Base-by-base conservation (phyloP, 2,888 invertebrate genomes). In the Laothoe populi region DNA sequence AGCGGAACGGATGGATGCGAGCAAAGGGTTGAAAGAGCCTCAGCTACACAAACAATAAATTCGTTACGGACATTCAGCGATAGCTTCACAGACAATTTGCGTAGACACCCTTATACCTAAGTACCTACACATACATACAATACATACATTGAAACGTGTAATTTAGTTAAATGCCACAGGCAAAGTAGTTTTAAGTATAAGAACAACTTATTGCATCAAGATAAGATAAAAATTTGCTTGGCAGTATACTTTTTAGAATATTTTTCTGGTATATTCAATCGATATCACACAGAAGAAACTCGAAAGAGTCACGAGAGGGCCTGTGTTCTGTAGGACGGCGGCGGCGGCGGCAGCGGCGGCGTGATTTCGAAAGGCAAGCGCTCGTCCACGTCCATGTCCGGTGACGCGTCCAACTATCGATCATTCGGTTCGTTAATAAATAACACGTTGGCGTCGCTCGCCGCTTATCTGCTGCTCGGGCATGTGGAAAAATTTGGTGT, bases 391-490 rank as follows among this genome's bases (percentile, higher is more conserved):
- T 79, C 83, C 74, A 81, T 87, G 91, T 89, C 90, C 91, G 91
- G 90, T 86, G 90, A 89, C 90, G 90, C 90, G 90, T 87, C 88
- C 90, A 87, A 86, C 92, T 90, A 92, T 92, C 92, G 91, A 92
- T 92, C 92, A 92, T 92, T 92, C 92, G 90, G 90, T 92, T 92
- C 92, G 92, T 92, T 92, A 91, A 92, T 92, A 92, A 92, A 92
- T 91, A 91, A 91, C 90, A 92, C 90, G 91, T 90, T 82, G 89
- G 86, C 88, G 87, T 91, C 88, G 87, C 78, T 83, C 82, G 85
- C 84, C 81, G 90, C 90, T 92, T 91, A 92, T 92, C 92, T 91
- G 85, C 85, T 90, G 91, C 84, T 85, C 90, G 90, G 87, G 88
- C 92, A 92, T 91, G 92, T 91, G 91, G 91, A 92, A 92, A 90